These are phyloP conservation scores for Ferdinandea cuprea DNA, from an alignment of 2,888 invertebrate genomes.

Conservation along the genomic window DNA sequence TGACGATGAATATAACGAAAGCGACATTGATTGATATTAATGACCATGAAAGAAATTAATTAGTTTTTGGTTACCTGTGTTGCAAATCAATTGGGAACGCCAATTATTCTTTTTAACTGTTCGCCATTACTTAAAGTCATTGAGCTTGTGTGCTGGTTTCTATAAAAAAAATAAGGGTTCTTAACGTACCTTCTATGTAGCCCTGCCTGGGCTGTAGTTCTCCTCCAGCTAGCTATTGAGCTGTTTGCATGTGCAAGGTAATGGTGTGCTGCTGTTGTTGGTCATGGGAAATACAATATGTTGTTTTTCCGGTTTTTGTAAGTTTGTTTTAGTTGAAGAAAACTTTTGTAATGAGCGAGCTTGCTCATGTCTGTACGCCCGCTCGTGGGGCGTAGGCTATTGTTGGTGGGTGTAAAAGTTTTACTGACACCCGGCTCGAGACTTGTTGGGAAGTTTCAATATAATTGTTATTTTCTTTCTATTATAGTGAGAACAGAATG, in stretches of 20 bases:
- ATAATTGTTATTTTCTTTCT: conserved; percentile 60
- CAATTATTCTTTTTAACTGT: conserved; percentile 74
- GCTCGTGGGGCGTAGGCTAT: conserved; percentile 20
- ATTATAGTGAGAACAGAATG: conserved; percentile 4
- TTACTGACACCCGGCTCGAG: no score
- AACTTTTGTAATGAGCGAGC: conserved; percentile 3
- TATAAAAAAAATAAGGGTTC: background rate
- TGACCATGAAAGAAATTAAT: conserved; percentile 70
- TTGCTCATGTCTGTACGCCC: background rate
- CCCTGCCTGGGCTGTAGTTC: conserved; percentile 29
- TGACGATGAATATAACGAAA: conserved; percentile 58
- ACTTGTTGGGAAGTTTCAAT: conserved; percentile 47
- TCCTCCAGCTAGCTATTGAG: conserved; percentile 44
- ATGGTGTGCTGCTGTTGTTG: conserved; percentile 1
- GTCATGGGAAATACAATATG: conserved; percentile 61
- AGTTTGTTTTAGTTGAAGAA: conserved; percentile 41
- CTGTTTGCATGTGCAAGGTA: conserved; percentile 56
- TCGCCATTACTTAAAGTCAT: conserved; percentile 72
- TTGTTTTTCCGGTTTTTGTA: conserved; percentile 63
- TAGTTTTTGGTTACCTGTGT: conserved; percentile 74
- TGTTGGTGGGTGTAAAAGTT: conserved; percentile 40
- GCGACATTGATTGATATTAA: conserved; percentile 74
- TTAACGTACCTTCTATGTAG: conserved; percentile 11
- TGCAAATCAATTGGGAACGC: conserved; percentile 74
- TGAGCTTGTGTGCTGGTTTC: conserved; percentile 56